phyloP scores from a whole-genome alignment of 2,888 invertebrate genomes.

The Trichogramma evanescens region DNA sequence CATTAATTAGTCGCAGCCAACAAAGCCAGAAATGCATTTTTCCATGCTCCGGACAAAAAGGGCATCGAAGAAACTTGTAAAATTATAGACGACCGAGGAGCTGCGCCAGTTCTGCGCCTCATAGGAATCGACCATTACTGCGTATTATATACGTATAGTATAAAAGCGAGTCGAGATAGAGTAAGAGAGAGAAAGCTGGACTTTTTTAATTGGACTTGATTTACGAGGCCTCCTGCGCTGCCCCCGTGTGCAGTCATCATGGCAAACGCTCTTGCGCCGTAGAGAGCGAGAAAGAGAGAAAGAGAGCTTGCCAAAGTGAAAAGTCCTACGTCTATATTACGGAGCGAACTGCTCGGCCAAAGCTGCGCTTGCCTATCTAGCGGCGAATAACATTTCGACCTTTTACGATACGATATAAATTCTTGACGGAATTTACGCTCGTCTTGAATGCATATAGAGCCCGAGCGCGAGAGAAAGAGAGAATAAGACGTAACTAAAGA shows the following conservation, averaged over 20 bases:
- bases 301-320: background rate
- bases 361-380: no score
- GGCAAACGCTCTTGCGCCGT: background rate
- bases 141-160: background rate
- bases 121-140: background rate
- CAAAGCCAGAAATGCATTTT: no score
- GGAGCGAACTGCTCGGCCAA: background rate
- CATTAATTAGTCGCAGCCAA: conserved; percentile 39
- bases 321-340: conserved; percentile 2
- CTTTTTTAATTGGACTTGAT: conserved; percentile 19
- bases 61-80: background rate
- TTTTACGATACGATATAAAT: no score
- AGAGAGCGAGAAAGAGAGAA: background rate
- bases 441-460: no score
- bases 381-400: no score
- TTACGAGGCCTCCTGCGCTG: conserved; percentile 4
- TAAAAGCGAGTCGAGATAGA: background rate
- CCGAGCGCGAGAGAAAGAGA: no score
- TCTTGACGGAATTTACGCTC: no score
- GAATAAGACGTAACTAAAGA: no score
- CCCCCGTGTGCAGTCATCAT: background rate
- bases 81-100: background rate
- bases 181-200: background rate
- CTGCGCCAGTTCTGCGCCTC: no score
- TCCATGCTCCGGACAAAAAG: background rate